phyloP scores from a whole-genome alignment of 2,888 invertebrate species.

The Andrena fulva region DNA sequence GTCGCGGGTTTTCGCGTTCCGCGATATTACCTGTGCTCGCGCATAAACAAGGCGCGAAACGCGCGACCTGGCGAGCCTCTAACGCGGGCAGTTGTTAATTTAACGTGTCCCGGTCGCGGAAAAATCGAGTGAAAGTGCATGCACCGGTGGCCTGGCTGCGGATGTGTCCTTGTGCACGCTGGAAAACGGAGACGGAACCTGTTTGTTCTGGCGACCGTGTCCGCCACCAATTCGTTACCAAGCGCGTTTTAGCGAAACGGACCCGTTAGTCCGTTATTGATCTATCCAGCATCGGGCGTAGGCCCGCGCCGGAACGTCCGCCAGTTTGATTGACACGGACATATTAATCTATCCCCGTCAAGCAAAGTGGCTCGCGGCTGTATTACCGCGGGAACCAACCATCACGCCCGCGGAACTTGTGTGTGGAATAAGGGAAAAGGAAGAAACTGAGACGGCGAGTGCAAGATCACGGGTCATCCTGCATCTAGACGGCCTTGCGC shows the following conservation, averaged over 20 bases:
- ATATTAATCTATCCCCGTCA: constrained; percentile 41
- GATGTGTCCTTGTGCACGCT: constrained; percentile 57
- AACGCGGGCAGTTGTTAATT: constrained; percentile 48
- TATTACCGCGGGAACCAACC: constrained; percentile 3
- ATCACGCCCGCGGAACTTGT: background rate
- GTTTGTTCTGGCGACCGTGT: constrained; percentile 43
- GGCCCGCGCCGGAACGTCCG: constrained; percentile 13
- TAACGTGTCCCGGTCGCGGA: constrained; percentile 34
- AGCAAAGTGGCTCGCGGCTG: background rate
- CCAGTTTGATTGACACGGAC: constrained; percentile 37
- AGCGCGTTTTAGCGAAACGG: constrained; percentile 13
- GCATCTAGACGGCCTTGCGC: constrained; percentile 56
- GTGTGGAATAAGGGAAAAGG: background rate
- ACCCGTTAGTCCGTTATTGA: constrained; percentile 51
- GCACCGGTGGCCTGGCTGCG: constrained; percentile 30
- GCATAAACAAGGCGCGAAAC: constrained; percentile 31
- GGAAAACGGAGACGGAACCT: constrained; percentile 57
- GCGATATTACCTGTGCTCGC: constrained; percentile 29
- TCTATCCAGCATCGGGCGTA: constrained; percentile 20
- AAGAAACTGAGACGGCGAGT: constrained; percentile 9
- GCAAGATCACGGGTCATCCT: constrained; percentile 37
- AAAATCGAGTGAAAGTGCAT: constrained; percentile 55
- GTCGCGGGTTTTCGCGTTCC: constrained; percentile 21
- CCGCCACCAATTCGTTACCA: constrained; percentile 30
- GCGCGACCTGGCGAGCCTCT: constrained; percentile 19